Evolutionary conservation across 2,113 vertebrate genomes (phyloP), one percentile per base, ranked within the genome.

Genomic region (Rhinogobius similis): DNA sequence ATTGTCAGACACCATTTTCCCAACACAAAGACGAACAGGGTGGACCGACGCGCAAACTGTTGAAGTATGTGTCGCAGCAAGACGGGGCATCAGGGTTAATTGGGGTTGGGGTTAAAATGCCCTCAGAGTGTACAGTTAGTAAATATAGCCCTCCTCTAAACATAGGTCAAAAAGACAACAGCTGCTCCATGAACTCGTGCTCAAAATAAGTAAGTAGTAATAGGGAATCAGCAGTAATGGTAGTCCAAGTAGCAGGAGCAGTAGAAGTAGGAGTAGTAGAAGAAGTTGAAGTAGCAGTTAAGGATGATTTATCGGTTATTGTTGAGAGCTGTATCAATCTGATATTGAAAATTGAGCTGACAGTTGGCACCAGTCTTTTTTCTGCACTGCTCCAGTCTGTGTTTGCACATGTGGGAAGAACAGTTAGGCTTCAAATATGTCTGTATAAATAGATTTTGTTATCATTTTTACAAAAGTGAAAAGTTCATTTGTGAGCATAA

Each of bases 11-110:
- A 36, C 67, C 68, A 75, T 73, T 36, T 72, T 44, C 2, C 32
- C 12, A 3, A 65, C 16, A 78, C 67, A 73, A 72, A 73, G 50
- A 70, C 20, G 23, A 63, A 18, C 9, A 23, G 3, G 29, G n/a
- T n/a, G n/a, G n/a, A n/a, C n/a, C n/a, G n/a, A n/a, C n/a, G n/a
- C n/a, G n/a, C n/a, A n/a, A n/a, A n/a, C 4, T 44, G 46, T 44
- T 20, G 43, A 29, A 48, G 20, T 48, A n/a, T 48, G 46, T 48
- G 13, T 68, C 10, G 11, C n/a, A 50, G 0, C 3, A 7, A 72
- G 38, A 61, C 18, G 9, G 48, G 24, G 21, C n/a, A 62, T 5
- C 7, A 12, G 7, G 10, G 26, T 62, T 69, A 4, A 58, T 62
- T 62, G 21, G 26, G 23, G 38, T 36, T 18, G 1, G 21, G 52